phyloP scores from a whole-genome alignment of 1,140 invertebrate species.

The Atta colombica region DNA sequence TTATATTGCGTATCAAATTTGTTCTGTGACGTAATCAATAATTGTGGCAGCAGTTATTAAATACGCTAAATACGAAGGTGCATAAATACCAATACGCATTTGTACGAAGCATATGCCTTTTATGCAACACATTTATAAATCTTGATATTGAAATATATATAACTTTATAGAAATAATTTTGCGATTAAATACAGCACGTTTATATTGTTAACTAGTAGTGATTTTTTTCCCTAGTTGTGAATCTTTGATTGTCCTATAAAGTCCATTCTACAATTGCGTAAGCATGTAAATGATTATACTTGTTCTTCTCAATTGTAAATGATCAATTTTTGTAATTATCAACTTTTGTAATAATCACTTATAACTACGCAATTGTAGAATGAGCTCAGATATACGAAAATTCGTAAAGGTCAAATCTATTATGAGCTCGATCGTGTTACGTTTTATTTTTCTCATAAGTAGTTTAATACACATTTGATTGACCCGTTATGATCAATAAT shows the following conservation, averaged over 20 bases:
- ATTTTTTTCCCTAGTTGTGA: background rate
- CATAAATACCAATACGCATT: background rate
- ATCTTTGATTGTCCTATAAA: background rate
- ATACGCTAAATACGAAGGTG: constrained; percentile 2
- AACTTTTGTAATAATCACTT: too few species aligned
- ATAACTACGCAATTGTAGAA: too few species aligned
- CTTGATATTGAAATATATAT: constrained; percentile 26
- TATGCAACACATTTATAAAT: constrained; percentile 30
- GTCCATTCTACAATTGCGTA: too few species aligned
- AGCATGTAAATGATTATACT: too few species aligned
- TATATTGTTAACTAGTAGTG: background rate
- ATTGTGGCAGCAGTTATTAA: background rate
- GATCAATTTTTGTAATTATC: too few species aligned
- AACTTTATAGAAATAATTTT: constrained; percentile 49
- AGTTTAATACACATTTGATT: constrained; percentile 49
- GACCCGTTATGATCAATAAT: constrained; percentile 21
- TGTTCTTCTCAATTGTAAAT: too few species aligned
- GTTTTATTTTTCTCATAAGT: constrained; percentile 32
- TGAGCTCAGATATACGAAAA: constrained; percentile 7
- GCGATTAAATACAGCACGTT: background rate
- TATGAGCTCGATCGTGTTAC: constrained; percentile 4
- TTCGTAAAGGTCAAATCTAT: constrained; percentile 37
- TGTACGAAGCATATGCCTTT: background rate
- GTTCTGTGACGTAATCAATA: background rate
- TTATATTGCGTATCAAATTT: background rate